Evolutionary conservation across 1,140 invertebrate genomes (phyloP).

Genomic region (Cepaea nemoralis): DNA sequence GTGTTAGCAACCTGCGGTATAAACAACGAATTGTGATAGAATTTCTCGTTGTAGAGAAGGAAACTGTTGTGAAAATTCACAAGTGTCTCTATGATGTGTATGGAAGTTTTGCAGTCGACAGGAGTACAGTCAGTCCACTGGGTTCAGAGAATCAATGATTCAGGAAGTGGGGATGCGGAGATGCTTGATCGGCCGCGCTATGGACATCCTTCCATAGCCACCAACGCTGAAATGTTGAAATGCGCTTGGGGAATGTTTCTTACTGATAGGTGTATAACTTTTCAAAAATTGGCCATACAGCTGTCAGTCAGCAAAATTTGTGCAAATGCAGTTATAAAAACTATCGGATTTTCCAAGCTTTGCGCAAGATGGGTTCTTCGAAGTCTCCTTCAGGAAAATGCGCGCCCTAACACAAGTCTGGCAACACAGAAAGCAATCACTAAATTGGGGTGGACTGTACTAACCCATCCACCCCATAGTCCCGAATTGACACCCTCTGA

Average conservation of each 20-base stretch:
- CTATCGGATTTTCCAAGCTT: neutral
- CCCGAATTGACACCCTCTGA: conserved; percentile 1
- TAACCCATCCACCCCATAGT: conserved; percentile 11
- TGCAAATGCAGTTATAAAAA: conserved; percentile 11
- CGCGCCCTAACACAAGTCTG: conserved; percentile 8
- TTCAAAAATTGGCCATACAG: neutral
- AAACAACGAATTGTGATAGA: too few relatives aligned
- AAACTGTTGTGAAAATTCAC: too few relatives aligned
- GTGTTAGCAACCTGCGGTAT: too few relatives aligned
- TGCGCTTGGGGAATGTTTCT: neutral
- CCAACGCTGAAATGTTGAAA: too few relatives aligned
- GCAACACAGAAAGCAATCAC: conserved; percentile 12
- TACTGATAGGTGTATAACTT: neutral
- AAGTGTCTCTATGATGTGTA: too few relatives aligned
- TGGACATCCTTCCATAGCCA: too few relatives aligned
- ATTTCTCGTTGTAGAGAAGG: too few relatives aligned
- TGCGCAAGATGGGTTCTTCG: conserved; percentile 4
- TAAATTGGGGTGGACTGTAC: conserved; percentile 6
- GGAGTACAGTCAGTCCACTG: too few relatives aligned
- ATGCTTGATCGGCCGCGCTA: too few relatives aligned
- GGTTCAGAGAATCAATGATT: too few relatives aligned
- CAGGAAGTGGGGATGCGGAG: too few relatives aligned
- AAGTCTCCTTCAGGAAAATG: neutral
- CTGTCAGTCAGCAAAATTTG: neutral
- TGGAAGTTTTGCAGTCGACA: too few relatives aligned